Evolutionary conservation across 2,113 vertebrate species (phyloP).

Genomic region (Tringa solitaria): DNA sequence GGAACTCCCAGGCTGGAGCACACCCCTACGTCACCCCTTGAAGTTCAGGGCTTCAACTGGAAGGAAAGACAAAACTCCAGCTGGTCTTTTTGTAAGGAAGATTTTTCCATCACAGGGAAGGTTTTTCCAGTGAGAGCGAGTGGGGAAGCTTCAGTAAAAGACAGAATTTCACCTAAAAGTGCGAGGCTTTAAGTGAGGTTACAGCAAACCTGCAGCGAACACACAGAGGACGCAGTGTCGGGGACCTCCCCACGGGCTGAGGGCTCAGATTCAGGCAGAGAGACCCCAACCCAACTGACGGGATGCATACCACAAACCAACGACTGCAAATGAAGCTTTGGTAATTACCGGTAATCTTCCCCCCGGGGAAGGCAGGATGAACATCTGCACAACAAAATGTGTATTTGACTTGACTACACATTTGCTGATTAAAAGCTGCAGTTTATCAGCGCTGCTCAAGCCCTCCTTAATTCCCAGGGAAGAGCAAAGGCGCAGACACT

Average conservation of each 20-base stretch:
- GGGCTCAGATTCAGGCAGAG: background rate
- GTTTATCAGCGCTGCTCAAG: background rate
- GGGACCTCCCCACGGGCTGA: background rate
- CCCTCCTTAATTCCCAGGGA: background rate
- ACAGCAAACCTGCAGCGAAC: accelerated
- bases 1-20: accelerated
- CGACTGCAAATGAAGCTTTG: background rate
- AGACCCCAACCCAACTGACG: background rate
- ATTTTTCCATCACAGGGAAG: background rate
- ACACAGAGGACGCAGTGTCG: accelerated
- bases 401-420: background rate
- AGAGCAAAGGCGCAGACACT: background rate
- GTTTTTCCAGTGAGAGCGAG: background rate
- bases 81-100: background rate
- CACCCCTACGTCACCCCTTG: too few relatives aligned
- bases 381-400: background rate
- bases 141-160: background rate
- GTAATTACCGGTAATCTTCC: background rate
- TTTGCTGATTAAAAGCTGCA: background rate
- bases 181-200: accelerated
- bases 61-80: background rate
- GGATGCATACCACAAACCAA: background rate
- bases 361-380: background rate
- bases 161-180: background rate
- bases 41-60: background rate